Base-by-base conservation (phyloP, 2,113 vertebrate species). In the Marcusenius ussheri region DNA sequence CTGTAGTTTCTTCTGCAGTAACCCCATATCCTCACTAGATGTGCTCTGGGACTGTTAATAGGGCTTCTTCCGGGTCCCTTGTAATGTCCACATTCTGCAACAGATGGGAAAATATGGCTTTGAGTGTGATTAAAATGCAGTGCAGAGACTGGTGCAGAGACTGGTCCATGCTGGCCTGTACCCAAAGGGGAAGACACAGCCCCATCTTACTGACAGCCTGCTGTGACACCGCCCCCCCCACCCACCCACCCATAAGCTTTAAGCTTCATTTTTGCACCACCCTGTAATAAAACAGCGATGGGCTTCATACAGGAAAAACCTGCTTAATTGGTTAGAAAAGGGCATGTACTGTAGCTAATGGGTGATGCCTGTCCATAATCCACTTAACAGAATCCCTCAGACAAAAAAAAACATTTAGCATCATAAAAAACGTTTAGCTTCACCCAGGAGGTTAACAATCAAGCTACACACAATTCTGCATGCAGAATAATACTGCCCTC, bases 51-150 rank as follows among this genome's bases (percentile, higher is more conserved):
- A 96, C 96, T 0, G 96, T 96, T 91, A 96, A 93, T 15, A 98
- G 83, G 0, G 97, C 97, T 24, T 97, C 97, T 0, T 94, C 94
- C 0, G 97, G 91, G 0, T 97, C 95, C 91, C 97, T 92, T 91
- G 95, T 95, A 91, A 98, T 93, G 1, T 97, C 95, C 21, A 98
- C 97, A 2, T 98, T 96, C 96, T 96, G 91, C 39, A 90, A 90
- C 46, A 94, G 31, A 93, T 83, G 90, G 35, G 6, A 91, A 39
- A 47, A 50, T 0, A 46, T 6, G 19, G 66, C 49, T 27, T 49
- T 5, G 49, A 89, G 83, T 53, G 21, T 58, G 24, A 47, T 74
- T 31, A 21, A 89, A 42, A 56, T 47, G 70, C 8, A 45, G 42
- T 7, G 5, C 11, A 62, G 7, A 39, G n/a, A 88, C 7, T 31